Conservation (phyloP, 1,140 invertebrate genomes). For the Aricia agestis region DNA sequence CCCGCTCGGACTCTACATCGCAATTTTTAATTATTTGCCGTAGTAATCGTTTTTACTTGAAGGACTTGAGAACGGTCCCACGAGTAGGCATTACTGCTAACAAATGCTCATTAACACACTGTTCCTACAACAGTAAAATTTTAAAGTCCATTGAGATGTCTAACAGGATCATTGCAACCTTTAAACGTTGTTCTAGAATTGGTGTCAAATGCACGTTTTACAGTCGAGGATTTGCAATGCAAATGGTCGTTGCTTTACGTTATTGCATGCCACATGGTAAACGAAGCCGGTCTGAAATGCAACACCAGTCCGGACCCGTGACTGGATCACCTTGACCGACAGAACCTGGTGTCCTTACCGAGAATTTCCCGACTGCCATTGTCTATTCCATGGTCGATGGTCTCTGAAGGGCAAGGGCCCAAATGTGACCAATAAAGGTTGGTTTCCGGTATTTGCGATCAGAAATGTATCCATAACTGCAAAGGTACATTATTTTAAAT, state of each 20-base stretch:
- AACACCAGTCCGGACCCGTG: neutral
- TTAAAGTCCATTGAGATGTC: no score
- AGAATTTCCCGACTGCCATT: neutral
- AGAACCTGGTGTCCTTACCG: neutral
- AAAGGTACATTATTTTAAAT: no score
- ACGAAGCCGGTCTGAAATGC: neutral
- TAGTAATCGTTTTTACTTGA: neutral
- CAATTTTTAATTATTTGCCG: neutral
- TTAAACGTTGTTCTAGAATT: neutral
- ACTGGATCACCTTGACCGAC: neutral
- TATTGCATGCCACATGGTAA: neutral
- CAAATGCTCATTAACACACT: no score
- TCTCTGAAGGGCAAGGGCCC: neutral
- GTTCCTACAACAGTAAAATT: no score
- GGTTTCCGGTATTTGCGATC: no score
- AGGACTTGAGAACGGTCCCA: neutral
- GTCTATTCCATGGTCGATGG: neutral
- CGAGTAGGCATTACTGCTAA: no score
- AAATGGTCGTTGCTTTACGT: neutral
- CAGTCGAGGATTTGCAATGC: neutral
- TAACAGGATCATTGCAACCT: no score
- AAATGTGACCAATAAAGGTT: neutral
- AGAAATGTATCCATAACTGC: no score
- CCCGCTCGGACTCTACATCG: neutral
- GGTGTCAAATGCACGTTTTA: neutral